phyloP scores from a whole-genome alignment of 1,140 invertebrate species.

The Nylanderia fulva region DNA sequence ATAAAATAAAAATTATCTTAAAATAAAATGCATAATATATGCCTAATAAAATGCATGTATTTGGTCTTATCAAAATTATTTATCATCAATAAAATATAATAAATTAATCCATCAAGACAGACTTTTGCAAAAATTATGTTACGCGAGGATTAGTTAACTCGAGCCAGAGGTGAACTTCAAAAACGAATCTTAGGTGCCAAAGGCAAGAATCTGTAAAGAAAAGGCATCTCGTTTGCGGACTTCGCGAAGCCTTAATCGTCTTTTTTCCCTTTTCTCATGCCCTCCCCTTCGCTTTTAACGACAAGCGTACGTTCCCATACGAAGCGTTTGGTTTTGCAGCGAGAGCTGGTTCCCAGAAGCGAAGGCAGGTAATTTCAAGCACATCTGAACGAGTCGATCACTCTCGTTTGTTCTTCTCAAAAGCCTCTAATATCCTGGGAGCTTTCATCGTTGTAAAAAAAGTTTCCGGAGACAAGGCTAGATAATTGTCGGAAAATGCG shows the following conservation, averaged over 20 bases:
- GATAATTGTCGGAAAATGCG: constrained; percentile 45
- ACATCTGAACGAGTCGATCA: constrained; percentile 66
- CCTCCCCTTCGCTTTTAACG: constrained; percentile 52
- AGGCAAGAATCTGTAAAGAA: constrained; percentile 36
- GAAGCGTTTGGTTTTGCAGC: constrained; percentile 71
- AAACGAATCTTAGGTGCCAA: background rate
- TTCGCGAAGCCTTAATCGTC: constrained; percentile 67
- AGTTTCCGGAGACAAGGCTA: constrained; percentile 52
- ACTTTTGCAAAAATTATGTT: background rate
- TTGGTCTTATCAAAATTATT: too few species aligned
- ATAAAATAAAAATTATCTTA: background rate
- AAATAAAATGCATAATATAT: background rate
- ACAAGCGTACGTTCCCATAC: constrained; percentile 71
- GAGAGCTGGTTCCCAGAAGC: constrained; percentile 73
- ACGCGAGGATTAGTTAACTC: background rate
- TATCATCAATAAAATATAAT: background rate
- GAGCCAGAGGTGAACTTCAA: constrained; percentile 2
- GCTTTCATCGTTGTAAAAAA: constrained; percentile 64
- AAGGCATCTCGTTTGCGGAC: constrained; percentile 20
- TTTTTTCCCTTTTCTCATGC: constrained; percentile 42
- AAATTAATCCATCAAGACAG: background rate
- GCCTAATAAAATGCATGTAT: too few species aligned
- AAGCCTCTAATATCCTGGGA: constrained; percentile 50
- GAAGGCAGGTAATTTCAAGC: constrained; percentile 75
- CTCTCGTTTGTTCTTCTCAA: constrained; percentile 61